Conservation (phyloP, 2,113 vertebrate species). For the Callorhinus ursinus region DNA sequence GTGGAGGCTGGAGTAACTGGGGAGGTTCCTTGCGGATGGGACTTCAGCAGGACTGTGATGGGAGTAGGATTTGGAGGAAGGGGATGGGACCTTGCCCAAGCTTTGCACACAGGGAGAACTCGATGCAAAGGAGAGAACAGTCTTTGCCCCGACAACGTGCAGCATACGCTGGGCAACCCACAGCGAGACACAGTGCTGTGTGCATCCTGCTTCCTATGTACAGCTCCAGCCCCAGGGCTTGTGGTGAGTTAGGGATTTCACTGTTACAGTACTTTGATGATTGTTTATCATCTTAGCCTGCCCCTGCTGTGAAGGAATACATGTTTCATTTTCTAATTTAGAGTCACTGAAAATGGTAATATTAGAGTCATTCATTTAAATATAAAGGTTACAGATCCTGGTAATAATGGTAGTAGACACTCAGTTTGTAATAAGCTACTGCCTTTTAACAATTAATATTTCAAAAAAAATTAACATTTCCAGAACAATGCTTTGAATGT, state of each 20-base stretch:
- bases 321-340: slow-evolving; percentile 53
- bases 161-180: accelerated
- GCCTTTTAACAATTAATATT: slow-evolving; percentile 5
- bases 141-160: not conserved
- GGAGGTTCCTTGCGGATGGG: not conserved
- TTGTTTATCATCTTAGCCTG: not conserved
- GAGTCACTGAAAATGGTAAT: not conserved
- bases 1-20: not conserved
- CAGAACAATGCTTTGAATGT: not conserved
- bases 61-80: not conserved
- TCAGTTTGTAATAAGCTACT: not conserved
- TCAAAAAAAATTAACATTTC: not conserved
- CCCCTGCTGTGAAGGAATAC: not conserved
- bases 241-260: not conserved
- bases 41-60: not conserved
- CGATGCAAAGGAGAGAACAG: not conserved
- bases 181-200: accelerated
- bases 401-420: not conserved
- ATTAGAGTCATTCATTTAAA: slow-evolving; percentile 32
- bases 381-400: not conserved
- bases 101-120: not conserved
- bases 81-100: not conserved
- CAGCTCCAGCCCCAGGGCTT: not conserved
- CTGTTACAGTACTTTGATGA: not conserved
- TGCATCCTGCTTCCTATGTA: not conserved